phyloP scores from a whole-genome alignment of 1,140 invertebrate genomes.

The Zaprionus taronus region DNA sequence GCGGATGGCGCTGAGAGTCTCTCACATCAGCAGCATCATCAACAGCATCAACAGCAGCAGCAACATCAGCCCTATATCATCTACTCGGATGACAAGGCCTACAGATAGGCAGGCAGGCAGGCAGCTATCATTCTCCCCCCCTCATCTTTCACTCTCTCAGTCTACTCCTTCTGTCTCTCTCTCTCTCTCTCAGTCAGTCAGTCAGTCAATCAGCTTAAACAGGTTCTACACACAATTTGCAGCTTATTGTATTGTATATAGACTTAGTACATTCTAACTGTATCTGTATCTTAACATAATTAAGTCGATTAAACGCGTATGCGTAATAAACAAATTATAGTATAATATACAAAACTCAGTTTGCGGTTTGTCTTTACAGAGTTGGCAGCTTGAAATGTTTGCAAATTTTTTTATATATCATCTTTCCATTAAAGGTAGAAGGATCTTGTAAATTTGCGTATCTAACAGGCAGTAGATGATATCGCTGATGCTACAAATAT shows the following conservation, averaged over 20 bases:
- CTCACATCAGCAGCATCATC: conserved; percentile 63
- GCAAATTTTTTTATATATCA: neutral
- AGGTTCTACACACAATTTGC: conserved; percentile 76
- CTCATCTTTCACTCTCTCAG: conserved; percentile 30
- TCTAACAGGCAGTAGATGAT: no score
- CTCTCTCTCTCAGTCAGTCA: conserved; percentile 66
- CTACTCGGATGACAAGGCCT: conserved; percentile 84
- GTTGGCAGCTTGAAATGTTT: neutral
- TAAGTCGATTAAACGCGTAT: conserved; percentile 60
- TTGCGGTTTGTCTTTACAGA: neutral
- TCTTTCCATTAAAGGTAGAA: no score
- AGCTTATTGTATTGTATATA: conserved; percentile 74
- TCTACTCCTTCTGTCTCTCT: conserved; percentile 1
- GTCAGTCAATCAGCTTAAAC: conserved; percentile 66
- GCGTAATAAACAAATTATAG: conserved; percentile 75
- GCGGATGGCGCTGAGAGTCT: conserved; percentile 67
- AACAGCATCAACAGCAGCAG: conserved; percentile 69
- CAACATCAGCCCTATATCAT: conserved; percentile 83
- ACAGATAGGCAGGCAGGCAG: conserved; percentile 67
- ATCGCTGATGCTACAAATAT: no score
- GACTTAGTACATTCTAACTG: conserved; percentile 74
- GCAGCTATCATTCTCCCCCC: neutral
- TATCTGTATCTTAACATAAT: conserved; percentile 70
- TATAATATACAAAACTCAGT: conserved; percentile 50
- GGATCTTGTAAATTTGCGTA: no score